phyloP scores from a whole-genome alignment of 2,797 vertebrate species.

The Danio tinwini region DNA sequence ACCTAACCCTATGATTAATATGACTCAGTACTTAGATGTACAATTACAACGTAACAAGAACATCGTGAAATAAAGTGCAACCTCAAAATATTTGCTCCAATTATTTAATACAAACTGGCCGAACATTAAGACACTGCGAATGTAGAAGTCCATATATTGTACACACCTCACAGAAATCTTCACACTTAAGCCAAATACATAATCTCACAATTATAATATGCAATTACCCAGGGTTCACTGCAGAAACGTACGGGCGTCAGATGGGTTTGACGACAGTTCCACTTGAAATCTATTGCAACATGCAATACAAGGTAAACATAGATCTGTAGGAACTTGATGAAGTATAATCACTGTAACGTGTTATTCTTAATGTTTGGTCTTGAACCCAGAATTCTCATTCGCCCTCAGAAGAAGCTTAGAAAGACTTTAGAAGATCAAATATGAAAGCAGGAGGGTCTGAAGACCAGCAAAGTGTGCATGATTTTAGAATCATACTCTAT shows the following conservation, averaged over 20 bases:
- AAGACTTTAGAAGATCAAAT: not conserved
- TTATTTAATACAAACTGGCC: constrained; percentile 45
- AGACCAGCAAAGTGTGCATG: not conserved
- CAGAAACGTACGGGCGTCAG: not conserved
- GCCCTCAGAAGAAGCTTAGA: not conserved
- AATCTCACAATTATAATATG: constrained; percentile 17
- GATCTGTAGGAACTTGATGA: not conserved
- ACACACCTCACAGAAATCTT: constrained; percentile 26
- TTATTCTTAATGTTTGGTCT: not conserved
- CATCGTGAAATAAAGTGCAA: no score
- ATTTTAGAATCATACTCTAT: not conserved
- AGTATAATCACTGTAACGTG: not conserved
- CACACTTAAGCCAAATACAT: constrained; percentile 21
- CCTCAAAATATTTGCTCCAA: constrained; percentile 9
- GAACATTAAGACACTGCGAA: constrained; percentile 31
- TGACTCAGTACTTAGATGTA: no score
- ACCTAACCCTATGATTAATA: no score
- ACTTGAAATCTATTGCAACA: constrained; percentile 27
- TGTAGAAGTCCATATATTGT: constrained; percentile 5
- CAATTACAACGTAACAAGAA: no score
- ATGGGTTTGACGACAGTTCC: constrained; percentile 14
- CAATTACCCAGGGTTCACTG: not conserved
- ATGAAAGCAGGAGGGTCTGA: not conserved
- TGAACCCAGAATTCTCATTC: not conserved
- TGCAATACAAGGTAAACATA: constrained; percentile 18